Evolutionary conservation across 2,113 vertebrate genomes (phyloP), one percentile per base, ranked within the genome.

Genomic region (Alethe diademata): DNA sequence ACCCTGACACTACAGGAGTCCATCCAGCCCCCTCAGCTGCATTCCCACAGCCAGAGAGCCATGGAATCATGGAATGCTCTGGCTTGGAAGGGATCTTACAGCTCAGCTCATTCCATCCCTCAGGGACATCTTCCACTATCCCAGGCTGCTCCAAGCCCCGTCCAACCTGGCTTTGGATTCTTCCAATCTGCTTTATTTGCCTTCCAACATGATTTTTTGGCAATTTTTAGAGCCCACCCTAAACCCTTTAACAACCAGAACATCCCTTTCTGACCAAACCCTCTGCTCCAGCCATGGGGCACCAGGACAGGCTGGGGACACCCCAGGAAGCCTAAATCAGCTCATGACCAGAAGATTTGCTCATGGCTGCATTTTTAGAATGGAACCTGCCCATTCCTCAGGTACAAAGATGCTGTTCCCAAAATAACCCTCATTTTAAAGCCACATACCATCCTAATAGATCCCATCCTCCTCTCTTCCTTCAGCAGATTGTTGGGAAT

Each of bases 1-100:
- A 0, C 36, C 19, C 29, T 8, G 42, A 17, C 3, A 2, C 5
- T n/a, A 0, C 35, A 9, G 9, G 8, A 0, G 1, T 20, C n/a
- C 82, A 16, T 24, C 54, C 89, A 58, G 16, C 26, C 42, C 65
- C 28, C 78, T 57, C 47, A 5, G 4, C 71, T 67, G 8, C 36
- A n/a, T 66, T 66, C 61, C 57, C 61, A 36, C 19, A 50, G 0
- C 3, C 80, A 22, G 2, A 22, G 38, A 51, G 6, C 26, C 14
- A 0, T 45, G 81, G 72, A 61, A 19, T 26, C 20, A 0, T 36
- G 69, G 62, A 61, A 61, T n/a, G 54, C 11, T 60, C 53, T 78
- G 73, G 23, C 14, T 60, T 18, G 36, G 62, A 28, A 33, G 12
- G 62, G 38, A 38, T 36, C 15, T 33, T 5, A 18, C 42, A 60